These are phyloP conservation scores for Perognathus longimembris DNA, from an alignment of 2,113 vertebrate species.

Conservation along the genomic window DNA sequence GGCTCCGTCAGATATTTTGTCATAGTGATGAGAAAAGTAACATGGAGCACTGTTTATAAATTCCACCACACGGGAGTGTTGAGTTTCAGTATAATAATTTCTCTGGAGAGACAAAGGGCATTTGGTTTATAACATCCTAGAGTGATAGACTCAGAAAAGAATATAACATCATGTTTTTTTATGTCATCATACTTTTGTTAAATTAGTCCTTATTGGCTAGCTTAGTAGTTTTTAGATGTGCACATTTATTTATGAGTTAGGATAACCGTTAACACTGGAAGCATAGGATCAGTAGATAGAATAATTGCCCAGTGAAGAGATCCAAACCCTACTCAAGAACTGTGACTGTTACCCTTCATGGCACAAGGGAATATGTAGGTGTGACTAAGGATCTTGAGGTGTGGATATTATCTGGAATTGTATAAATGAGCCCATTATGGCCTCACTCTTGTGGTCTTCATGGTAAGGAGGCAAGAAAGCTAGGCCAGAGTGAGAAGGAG, in stretches of 20 bases:
- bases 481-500: no score
- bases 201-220: not conserved
- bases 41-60: not conserved
- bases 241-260: not conserved
- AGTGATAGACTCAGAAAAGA: not conserved
- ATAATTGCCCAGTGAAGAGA: not conserved
- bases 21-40: not conserved
- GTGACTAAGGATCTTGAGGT: not conserved
- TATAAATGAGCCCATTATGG: not conserved
- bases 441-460: no score
- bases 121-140: not conserved
- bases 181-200: not conserved
- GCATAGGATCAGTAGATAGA: not conserved
- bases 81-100: not conserved
- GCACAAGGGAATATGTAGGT: not conserved
- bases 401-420: not conserved
- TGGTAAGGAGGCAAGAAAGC: no score
- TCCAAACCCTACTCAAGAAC: not conserved
- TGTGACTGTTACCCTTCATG: not conserved
- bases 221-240: not conserved
- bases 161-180: not conserved
- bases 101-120: no score
- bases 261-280: not conserved
- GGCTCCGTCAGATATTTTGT: not conserved
- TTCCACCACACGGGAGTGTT: not conserved